Evolutionary conservation across 1,140 invertebrate genomes (phyloP), one percentile per base, ranked within the genome.

Genomic region (Trichogramma pretiosum): DNA sequence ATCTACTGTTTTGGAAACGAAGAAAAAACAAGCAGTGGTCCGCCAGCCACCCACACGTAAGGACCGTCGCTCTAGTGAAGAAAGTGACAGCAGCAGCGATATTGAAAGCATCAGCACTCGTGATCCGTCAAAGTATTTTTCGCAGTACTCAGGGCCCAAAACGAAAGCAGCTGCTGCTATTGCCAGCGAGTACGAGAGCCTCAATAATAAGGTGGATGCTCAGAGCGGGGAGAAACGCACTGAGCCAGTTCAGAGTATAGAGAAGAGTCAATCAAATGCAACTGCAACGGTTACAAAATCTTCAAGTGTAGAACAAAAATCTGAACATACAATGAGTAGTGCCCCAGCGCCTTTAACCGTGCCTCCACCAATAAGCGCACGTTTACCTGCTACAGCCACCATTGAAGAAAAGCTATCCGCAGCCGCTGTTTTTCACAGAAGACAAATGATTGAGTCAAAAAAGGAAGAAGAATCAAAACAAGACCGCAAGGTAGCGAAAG

Each of bases 321-420:
- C n/a, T n/a, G n/a, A n/a, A n/a, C n/a, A n/a, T n/a, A n/a, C n/a
- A n/a, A n/a, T n/a, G n/a, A n/a, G n/a, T n/a, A n/a, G n/a, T n/a
- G n/a, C n/a, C 11, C 57, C 58, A 2, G 56, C 57, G 1, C 52
- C 61, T 8, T 49, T 67, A 2, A 49, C 55, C 2, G 51, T 59
- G 2, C 59, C 65, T 3, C 67, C 64, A 9, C 68, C 70, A 0
- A 71, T 72, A 26, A 69, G 63, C 14, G 55, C 70, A 1, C 53
- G 70, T 19, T 24, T 72, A 5, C 70, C 70, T 1, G 70, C 68
- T 0, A 72, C 70, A 0, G 70, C 70, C 0, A 64, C 67, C 1
- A 72, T 72, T 10, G 70, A 70, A 28, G 70, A 71, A 40, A 72
- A 71, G 30, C 38, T 71, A 1, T 68, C 70, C 0, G 68, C 64